Evolutionary conservation across 2,888 invertebrate genomes (phyloP).

Genomic region (Ophion costatus): DNA sequence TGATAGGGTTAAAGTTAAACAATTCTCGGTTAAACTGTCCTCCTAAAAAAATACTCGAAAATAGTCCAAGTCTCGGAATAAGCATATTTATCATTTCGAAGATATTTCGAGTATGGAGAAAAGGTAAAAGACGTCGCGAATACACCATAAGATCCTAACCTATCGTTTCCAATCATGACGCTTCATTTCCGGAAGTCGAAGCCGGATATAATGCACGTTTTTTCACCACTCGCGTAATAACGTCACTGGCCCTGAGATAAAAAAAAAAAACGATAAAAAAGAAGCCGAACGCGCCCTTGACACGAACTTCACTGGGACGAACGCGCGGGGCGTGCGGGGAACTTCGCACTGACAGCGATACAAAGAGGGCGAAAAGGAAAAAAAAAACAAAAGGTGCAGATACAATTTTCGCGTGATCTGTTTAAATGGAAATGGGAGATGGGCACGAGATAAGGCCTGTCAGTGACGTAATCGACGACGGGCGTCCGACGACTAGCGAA

Average conservation of each 20-base stretch:
- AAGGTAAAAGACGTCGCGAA: not conserved
- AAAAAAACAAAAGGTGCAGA: no score
- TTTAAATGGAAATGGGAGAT: no score
- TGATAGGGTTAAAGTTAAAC: no score
- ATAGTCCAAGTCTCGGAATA: not conserved
- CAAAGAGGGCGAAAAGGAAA: no score
- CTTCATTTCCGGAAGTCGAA: slow-evolving; percentile 45
- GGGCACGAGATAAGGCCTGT: no score
- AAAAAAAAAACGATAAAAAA: not conserved
- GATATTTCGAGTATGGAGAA: not conserved
- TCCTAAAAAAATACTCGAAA: not conserved
- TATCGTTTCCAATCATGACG: slow-evolving; percentile 57
- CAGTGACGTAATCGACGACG: no score
- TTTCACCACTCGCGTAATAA: slow-evolving; percentile 11
- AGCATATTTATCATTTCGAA: not conserved
- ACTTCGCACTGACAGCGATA: not conserved
- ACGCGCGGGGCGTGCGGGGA: not conserved
- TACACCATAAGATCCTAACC: slow-evolving; percentile 43
- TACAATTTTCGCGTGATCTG: no score
- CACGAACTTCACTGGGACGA: not conserved
- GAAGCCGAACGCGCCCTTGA: not conserved
- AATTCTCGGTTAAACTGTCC: not conserved
- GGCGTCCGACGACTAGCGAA: no score
- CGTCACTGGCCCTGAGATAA: not conserved
- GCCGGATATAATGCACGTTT: slow-evolving; percentile 22